phyloP scores from a whole-genome alignment of 2,888 invertebrate genomes.

The Lissonota sp. region DNA sequence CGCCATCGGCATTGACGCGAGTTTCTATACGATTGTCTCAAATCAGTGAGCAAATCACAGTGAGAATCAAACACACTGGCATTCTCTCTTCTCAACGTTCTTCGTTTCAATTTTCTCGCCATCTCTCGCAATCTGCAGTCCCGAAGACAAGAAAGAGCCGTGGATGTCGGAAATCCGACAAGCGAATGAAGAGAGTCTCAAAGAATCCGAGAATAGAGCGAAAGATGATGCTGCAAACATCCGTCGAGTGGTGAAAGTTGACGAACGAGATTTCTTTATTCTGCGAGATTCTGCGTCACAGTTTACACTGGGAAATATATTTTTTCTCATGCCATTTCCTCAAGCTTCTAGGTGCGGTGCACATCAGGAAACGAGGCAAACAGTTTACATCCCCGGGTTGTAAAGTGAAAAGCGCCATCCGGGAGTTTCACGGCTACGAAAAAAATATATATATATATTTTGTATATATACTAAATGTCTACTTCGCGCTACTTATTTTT shows the following conservation, averaged over 20 bases:
- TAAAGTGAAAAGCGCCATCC: slow-evolving; percentile 54
- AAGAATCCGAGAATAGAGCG: slow-evolving; percentile 8
- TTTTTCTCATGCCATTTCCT: slow-evolving; percentile 72
- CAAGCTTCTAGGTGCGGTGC: slow-evolving; percentile 56
- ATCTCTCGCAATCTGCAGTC: too few species aligned
- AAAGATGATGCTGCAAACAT: slow-evolving; percentile 19
- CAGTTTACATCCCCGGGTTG: slow-evolving; percentile 75
- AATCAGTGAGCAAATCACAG: too few species aligned
- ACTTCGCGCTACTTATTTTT: slow-evolving; percentile 4
- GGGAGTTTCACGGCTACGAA: slow-evolving; percentile 56
- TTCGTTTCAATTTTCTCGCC: too few species aligned
- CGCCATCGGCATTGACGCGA: too few species aligned
- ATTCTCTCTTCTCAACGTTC: too few species aligned
- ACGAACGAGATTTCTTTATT: slow-evolving; percentile 43
- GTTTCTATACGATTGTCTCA: too few species aligned
- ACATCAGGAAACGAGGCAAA: slow-evolving; percentile 75
- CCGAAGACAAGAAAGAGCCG: too few species aligned
- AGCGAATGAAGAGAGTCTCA: background rate
- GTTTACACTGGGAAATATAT: slow-evolving; percentile 34
- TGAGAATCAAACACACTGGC: too few species aligned
- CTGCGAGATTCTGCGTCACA: background rate
- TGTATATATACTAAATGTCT: slow-evolving; percentile 17
- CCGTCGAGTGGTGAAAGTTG: slow-evolving; percentile 20
- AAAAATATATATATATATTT: slow-evolving; percentile 49
- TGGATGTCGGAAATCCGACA: slow-evolving; percentile 11